These are phyloP conservation scores for Anagyrus pseudococci DNA, from an alignment of 2,888 invertebrate species.

Conservation along the genomic window DNA sequence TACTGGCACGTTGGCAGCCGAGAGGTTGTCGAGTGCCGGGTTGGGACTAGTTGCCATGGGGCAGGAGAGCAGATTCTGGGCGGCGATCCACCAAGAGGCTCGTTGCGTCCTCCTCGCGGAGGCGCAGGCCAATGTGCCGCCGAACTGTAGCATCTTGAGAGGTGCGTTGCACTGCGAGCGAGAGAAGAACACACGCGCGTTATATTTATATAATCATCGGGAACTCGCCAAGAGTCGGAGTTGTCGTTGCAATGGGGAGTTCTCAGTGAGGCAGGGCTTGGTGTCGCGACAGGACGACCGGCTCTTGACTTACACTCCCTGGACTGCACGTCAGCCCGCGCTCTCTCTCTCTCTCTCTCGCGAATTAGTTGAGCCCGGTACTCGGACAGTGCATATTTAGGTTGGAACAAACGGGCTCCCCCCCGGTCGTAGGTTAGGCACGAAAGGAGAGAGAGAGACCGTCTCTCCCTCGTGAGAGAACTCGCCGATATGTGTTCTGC, in stretches of 20 bases:
- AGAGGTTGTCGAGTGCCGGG: slow-evolving; percentile 2
- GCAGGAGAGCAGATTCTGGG: slow-evolving; percentile 38
- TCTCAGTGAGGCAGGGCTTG: too few species aligned
- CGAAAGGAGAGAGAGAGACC: too few species aligned
- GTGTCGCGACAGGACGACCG: too few species aligned
- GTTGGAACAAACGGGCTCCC: too few species aligned
- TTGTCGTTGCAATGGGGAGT: too few species aligned
- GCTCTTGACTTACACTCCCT: too few species aligned
- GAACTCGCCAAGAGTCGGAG: not conserved
- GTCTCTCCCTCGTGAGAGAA: too few species aligned
- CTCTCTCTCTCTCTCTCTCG: not conserved
- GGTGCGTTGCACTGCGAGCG: not conserved
- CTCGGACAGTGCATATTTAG: too few species aligned
- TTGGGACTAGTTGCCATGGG: slow-evolving; percentile 3
- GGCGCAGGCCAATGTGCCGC: slow-evolving; percentile 39
- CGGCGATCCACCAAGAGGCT: slow-evolving; percentile 38
- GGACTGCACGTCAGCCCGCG: not conserved
- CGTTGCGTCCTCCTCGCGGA: slow-evolving; percentile 40
- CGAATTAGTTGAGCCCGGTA: too few species aligned
- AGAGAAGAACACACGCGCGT: slow-evolving; percentile 4
- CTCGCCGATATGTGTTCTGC: too few species aligned
- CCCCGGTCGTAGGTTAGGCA: too few species aligned
- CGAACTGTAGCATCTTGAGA: slow-evolving; percentile 46
- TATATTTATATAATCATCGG: slow-evolving; percentile 40
- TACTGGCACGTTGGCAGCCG: not conserved